Evolutionary conservation across 2,888 invertebrate genomes (phyloP), one percentile per base, ranked within the genome.

Genomic region (Arrhopalites spinosus): DNA sequence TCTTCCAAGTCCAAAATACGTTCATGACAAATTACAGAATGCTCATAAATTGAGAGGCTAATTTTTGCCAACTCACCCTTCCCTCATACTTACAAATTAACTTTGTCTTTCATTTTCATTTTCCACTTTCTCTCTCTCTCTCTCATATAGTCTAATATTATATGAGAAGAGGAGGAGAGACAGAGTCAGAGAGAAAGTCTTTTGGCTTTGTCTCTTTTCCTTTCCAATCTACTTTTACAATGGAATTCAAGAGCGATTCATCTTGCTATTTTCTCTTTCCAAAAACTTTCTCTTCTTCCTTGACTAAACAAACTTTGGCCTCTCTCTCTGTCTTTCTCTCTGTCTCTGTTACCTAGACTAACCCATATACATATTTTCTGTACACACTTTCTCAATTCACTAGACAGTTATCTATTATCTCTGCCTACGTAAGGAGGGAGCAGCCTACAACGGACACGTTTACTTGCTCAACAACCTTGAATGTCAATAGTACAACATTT

Each of bases 41-140:
- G 36, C 71, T 71, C 71, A 71, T 71, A 30, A 56, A 71, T 71
- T 71, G 71, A 71, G 53, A 71, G 71, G 71, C 71, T 43, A 71
- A 71, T 71, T 71, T 71, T 71, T 71, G 70, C 59, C 71, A 71
- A 11, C 71, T 68, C 47, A n/a, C 45, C 23, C 67, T 25, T 68
- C 63, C 63, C n/a, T 36, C 47, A 25, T 29, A 45, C 45, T 20
- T 36, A 36, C 71, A 71, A 71, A 59, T 59, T 59, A 56, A 70
- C 70, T 59, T 70, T 70, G 70, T 43, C 15, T 15, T 27, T 27
- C 17, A n/a, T 2, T 2, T 61, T 20, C 27, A 61, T 61, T 61
- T 23, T 17, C 61, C 61, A 27, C 17, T 29, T 27, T 47, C 61
- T 25, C 17, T 13, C 29, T 23, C 50, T 69, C 7, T 15, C 15